Evolutionary conservation across 1,140 invertebrate species (phyloP).

Genomic region (Anastrepha obliqua): DNA sequence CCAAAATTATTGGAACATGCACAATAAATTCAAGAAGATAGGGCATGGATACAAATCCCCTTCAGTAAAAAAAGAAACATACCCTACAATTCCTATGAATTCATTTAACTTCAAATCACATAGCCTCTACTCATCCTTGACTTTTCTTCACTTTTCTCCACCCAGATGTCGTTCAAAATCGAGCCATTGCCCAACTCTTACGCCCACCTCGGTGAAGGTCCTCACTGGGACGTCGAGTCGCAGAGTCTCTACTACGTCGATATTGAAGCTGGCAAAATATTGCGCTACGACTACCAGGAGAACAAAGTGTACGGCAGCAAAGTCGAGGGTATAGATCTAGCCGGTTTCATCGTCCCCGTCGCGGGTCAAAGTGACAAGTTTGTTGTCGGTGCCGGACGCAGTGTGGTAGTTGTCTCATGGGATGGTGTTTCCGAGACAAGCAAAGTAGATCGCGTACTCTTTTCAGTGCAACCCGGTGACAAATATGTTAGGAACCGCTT

Average conservation of each 20-base stretch:
- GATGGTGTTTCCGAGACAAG: constrained; percentile 74
- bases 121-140: too few relatives aligned
- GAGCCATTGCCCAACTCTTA: constrained; percentile 69
- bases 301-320: constrained; percentile 74
- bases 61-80: too few relatives aligned
- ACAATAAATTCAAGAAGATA: too few relatives aligned
- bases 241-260: constrained; percentile 83
- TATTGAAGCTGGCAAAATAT: constrained; percentile 77
- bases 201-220: constrained; percentile 78
- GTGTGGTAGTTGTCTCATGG: constrained; percentile 82
- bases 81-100: too few relatives aligned
- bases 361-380: constrained; percentile 78
- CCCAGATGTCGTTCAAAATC: constrained; percentile 72
- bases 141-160: neutral
- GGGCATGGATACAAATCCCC: too few relatives aligned
- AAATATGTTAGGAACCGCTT: constrained; percentile 79
- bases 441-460: too few relatives aligned
- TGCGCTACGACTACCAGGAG: constrained; percentile 77
- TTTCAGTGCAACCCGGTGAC: constrained; percentile 76
- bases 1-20: too few relatives aligned
- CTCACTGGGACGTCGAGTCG: constrained; percentile 80
- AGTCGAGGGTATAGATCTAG: neutral
- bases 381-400: constrained; percentile 79
- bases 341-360: constrained; percentile 80
- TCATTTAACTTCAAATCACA: too few relatives aligned